phyloP scores from a whole-genome alignment of 2,797 vertebrate species.

The Cossypha heuglini region DNA sequence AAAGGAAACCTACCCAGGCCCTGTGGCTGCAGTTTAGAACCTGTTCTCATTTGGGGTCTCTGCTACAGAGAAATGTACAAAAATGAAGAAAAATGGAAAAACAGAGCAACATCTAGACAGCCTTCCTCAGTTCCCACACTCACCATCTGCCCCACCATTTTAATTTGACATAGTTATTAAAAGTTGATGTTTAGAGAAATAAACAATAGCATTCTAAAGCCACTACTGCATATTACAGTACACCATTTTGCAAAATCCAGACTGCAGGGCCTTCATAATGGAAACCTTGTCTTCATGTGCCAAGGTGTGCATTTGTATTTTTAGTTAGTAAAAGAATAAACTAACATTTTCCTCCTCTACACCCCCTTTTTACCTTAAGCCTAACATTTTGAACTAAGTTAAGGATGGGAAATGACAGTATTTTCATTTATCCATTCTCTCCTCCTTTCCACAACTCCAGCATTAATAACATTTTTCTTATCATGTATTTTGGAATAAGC shows the following conservation, averaged over 20 bases:
- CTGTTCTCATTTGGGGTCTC: slow-evolving; percentile 12
- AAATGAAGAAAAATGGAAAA: slow-evolving; percentile 15
- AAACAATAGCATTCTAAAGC: background rate
- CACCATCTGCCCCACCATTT: background rate
- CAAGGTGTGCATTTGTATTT: background rate
- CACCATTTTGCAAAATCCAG: background rate
- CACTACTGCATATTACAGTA: background rate
- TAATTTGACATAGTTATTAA: background rate
- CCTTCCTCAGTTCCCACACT: background rate
- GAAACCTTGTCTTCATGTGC: background rate
- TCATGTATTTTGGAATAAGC: background rate
- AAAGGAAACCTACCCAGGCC: slow-evolving; percentile 62
- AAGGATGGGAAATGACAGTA: background rate
- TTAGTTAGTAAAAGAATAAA: background rate
- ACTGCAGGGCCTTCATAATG: background rate
- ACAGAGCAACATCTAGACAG: background rate
- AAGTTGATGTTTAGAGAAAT: background rate
- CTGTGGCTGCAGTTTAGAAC: slow-evolving; percentile 50
- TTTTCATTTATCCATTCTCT: background rate
- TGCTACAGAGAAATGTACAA: background rate
- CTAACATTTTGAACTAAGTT: background rate
- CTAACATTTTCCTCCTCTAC: background rate
- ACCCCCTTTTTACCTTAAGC: background rate
- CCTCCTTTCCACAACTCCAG: background rate
- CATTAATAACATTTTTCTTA: background rate